Evolutionary conservation across 2,888 invertebrate genomes (phyloP).

Genomic region (Apamea anceps): DNA sequence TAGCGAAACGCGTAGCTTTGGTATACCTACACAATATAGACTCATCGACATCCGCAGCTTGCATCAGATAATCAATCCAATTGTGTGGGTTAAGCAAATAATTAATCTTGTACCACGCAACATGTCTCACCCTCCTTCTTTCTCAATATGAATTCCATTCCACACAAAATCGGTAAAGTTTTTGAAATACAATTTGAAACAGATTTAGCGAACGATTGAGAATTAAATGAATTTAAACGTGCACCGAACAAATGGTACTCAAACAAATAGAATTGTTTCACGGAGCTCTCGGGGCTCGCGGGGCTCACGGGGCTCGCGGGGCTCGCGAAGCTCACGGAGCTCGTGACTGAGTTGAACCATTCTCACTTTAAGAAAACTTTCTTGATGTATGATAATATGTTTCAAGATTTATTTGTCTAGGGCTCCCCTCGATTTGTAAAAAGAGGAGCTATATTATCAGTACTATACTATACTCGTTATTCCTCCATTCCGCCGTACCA

Average conservation of each 20-base stretch:
- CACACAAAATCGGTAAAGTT: constrained; percentile 15
- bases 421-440: constrained; percentile 40
- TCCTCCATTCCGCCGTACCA: background rate
- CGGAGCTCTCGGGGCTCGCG: background rate
- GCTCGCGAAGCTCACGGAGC: background rate
- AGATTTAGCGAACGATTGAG: constrained; percentile 28
- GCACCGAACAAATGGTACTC: constrained; percentile 2
- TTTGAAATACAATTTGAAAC: constrained; percentile 36
- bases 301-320: background rate
- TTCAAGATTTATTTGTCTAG: constrained; percentile 48
- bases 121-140: background rate
- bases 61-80: background rate
- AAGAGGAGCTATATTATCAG: background rate
- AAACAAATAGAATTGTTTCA: constrained; percentile 9
- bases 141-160: background rate
- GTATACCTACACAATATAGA: background rate
- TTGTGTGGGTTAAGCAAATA: background rate
- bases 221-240: constrained; percentile 27
- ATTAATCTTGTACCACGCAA: constrained; percentile 2
- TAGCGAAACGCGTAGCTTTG: background rate
- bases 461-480: background rate
- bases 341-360: background rate
- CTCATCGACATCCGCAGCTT: background rate
- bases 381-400: constrained; percentile 50
- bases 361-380: constrained; percentile 41